Evolutionary conservation across 2,113 vertebrate genomes (phyloP).

Genomic region (Leucosticte australis): DNA sequence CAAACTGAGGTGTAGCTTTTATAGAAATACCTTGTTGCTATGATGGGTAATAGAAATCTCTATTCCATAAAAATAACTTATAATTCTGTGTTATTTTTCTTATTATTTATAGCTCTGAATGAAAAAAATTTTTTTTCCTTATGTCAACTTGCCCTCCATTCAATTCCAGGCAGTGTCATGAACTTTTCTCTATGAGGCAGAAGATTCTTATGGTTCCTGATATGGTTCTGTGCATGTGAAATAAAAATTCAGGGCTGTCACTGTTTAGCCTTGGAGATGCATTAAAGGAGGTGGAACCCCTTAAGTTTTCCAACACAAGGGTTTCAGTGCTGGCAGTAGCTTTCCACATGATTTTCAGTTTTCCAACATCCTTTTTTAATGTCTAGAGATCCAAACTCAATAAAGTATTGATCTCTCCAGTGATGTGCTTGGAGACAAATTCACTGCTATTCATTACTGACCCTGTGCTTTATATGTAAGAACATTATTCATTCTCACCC

Average conservation of each 20-base stretch:
- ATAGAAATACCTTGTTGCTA: background rate
- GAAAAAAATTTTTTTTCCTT: background rate
- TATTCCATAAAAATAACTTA: background rate
- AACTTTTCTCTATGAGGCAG: background rate
- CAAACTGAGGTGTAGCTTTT: background rate
- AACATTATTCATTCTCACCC: background rate
- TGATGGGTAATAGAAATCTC: accelerated
- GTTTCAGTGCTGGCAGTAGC: background rate
- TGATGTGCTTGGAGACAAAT: background rate
- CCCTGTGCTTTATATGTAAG: background rate
- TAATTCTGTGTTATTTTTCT: background rate
- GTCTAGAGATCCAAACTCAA: background rate
- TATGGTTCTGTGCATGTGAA: background rate
- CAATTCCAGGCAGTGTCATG: background rate
- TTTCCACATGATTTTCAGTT: background rate
- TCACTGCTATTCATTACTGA: background rate
- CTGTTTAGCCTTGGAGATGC: background rate
- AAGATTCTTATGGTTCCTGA: background rate
- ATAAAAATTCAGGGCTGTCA: background rate
- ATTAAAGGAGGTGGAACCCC: background rate
- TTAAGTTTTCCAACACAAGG: background rate
- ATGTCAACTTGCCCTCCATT: background rate
- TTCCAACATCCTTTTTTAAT: background rate
- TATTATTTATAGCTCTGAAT: background rate
- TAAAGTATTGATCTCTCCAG: conserved; percentile 4